Evolutionary conservation across 2,113 vertebrate genomes (phyloP).

Genomic region (Colaptes auratus): DNA sequence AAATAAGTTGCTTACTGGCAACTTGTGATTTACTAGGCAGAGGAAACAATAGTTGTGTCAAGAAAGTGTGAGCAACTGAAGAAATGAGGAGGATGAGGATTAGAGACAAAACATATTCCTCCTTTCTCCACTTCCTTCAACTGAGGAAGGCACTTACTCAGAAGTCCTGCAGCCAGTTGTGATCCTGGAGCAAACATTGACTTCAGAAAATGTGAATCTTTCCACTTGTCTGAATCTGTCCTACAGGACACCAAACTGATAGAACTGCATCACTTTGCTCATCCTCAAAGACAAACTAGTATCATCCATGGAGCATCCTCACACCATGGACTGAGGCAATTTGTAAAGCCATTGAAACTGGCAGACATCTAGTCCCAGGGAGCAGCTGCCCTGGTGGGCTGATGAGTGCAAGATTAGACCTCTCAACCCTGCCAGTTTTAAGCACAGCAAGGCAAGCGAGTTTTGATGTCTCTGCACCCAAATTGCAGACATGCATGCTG

Average conservation of each 20-base stretch:
- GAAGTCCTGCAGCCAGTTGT: background rate
- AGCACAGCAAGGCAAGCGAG: background rate
- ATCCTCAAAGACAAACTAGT: background rate
- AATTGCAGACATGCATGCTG: background rate
- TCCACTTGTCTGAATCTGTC: background rate
- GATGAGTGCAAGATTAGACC: background rate
- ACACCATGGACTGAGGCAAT: background rate
- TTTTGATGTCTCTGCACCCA: background rate
- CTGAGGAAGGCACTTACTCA: background rate
- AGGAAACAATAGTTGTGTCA: background rate
- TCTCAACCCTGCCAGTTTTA: background rate
- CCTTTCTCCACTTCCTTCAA: background rate
- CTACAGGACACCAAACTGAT: background rate
- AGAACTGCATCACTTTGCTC: background rate
- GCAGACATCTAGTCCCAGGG: fast-evolving
- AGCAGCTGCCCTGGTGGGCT: background rate
- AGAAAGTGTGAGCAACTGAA: background rate
- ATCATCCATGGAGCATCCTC: background rate
- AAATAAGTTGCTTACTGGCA: background rate
- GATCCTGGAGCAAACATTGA: background rate
- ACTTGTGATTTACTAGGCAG: background rate
- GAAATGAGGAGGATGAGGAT: background rate
- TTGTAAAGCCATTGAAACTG: background rate
- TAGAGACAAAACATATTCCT: background rate
- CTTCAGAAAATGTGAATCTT: background rate